These are phyloP conservation scores for Idaea dimidiata DNA, from an alignment of 2,888 invertebrate species.

Conservation along the genomic window DNA sequence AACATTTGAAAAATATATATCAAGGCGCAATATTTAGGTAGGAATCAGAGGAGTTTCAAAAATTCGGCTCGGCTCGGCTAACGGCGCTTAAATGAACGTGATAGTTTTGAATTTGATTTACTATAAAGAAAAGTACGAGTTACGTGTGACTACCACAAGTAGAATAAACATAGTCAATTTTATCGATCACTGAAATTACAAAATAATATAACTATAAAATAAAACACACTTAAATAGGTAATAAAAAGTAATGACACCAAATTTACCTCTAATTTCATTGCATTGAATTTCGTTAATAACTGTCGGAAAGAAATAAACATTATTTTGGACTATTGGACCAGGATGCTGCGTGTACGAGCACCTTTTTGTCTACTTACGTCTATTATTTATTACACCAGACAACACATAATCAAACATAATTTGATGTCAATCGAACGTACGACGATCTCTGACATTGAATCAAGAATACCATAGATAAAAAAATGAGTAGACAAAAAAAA, in stretches of 20 bases:
- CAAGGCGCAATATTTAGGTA: too few species aligned
- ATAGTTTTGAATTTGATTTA: too few species aligned
- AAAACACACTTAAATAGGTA: conserved; percentile 4
- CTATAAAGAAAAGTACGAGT: too few species aligned
- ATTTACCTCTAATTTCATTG: conserved; percentile 13
- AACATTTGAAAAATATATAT: too few species aligned
- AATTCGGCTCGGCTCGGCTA: too few species aligned
- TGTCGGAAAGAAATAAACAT: conserved; percentile 20
- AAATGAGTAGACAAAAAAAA: conserved; percentile 56
- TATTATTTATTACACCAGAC: conserved; percentile 37
- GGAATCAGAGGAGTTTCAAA: too few species aligned
- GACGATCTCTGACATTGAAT: conserved; percentile 72
- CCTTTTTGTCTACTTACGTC: conserved; percentile 42
- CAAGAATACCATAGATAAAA: conserved; percentile 52
- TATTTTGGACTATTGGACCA: conserved; percentile 38
- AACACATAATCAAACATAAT: conserved; percentile 56
- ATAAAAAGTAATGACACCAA: neutral
- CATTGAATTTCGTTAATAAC: conserved; percentile 20
- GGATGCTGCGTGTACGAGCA: conserved; percentile 34
- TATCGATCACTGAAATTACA: neutral
- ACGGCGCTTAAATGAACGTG: too few species aligned
- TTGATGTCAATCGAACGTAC: conserved; percentile 71
- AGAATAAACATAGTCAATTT: neutral
- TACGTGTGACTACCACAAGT: too few species aligned
- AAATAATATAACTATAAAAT: neutral